A percentile compares a stretch with the other conserved stretches of the same genome.
Conservation (phyloP, 2,797 vertebrate genomes). For the Euthynnus affinis region DNA sequence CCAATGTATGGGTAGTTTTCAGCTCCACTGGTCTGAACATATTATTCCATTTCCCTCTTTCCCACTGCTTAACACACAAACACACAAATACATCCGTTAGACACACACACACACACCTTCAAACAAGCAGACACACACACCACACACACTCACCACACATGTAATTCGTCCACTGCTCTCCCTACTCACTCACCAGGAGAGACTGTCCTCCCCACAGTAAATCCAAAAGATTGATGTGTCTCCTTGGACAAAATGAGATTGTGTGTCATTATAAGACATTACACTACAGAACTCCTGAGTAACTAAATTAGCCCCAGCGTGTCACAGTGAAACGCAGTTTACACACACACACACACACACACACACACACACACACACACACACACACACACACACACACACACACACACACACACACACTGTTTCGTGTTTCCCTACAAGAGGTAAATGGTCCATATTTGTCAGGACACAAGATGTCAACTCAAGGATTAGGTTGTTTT, state of each 20-base stretch:
- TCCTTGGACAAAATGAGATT: constrained; percentile 83
- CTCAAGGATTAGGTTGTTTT: constrained; percentile 7
- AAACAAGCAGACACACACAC: no score
- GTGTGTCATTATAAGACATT: constrained; percentile 83
- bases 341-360: constrained; percentile 25
- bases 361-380: constrained; percentile 32
- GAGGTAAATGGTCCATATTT: constrained; percentile 40
- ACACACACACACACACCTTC: constrained; percentile 30
- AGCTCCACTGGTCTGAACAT: constrained; percentile 85
- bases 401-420: constrained; percentile 24
- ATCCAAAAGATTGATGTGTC: constrained; percentile 84
- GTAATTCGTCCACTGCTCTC: constrained; percentile 39
- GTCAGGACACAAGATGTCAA: constrained; percentile 21
- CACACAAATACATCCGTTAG: constrained; percentile 65
- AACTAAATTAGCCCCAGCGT: constrained; percentile 79
- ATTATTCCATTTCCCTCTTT: constrained; percentile 85
- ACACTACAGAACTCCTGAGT: constrained; percentile 78
- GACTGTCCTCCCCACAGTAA: constrained; percentile 73
- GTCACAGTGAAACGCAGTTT: constrained; percentile 64
- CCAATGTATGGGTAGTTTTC: constrained; percentile 85
- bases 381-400: constrained; percentile 34
- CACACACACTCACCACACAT: constrained; percentile 20
- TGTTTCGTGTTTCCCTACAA: constrained; percentile 4
- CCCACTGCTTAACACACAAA: constrained; percentile 79
- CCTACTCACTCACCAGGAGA: constrained; percentile 71